Evolutionary conservation across 37 sponge, comb jelly and placozoan species (phyloP).

Genomic region (Beroe forskalii): DNA sequence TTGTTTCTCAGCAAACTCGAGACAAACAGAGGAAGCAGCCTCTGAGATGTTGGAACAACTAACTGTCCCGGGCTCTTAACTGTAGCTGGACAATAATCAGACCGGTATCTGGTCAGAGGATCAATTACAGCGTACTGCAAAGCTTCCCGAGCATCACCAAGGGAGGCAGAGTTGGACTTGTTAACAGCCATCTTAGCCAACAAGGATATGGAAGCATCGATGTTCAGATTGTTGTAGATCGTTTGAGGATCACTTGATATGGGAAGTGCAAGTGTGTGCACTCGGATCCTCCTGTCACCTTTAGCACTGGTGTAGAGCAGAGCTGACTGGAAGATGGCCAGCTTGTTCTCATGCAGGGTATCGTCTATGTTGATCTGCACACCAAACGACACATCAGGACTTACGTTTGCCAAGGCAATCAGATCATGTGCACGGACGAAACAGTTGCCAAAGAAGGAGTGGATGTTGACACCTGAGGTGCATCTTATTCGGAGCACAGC

Average conservation of each 20-base stretch:
- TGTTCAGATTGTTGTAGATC: constrained; percentile 80
- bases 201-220: constrained; percentile 73
- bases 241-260: constrained; percentile 74
- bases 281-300: constrained; percentile 93
- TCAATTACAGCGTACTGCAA: constrained; percentile 83
- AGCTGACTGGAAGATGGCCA: constrained; percentile 89
- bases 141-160: constrained; percentile 96
- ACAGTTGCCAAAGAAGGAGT: constrained; percentile 96
- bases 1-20: constrained; percentile 67
- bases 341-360: constrained; percentile 76
- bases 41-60: constrained; percentile 75
- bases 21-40: constrained; percentile 76
- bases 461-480: constrained; percentile 84
- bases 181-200: constrained; percentile 97
- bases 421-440: constrained; percentile 95
- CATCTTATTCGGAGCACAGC: constrained; percentile 96
- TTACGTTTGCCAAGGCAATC: constrained; percentile 91
- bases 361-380: constrained; percentile 92
- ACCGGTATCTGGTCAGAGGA: constrained; percentile 74
- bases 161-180: constrained; percentile 70
- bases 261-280: constrained; percentile 88
- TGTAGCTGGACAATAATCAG: constrained; percentile 61
- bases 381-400: constrained; percentile 88
- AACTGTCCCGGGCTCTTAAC: constrained; percentile 69
- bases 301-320: constrained; percentile 85